Percentiles rank a stretch among this genome's conserved stretches.
phyloP scores from a whole-genome alignment of 2,888 invertebrate species.

The Hirtodrosophila confusa region DNA sequence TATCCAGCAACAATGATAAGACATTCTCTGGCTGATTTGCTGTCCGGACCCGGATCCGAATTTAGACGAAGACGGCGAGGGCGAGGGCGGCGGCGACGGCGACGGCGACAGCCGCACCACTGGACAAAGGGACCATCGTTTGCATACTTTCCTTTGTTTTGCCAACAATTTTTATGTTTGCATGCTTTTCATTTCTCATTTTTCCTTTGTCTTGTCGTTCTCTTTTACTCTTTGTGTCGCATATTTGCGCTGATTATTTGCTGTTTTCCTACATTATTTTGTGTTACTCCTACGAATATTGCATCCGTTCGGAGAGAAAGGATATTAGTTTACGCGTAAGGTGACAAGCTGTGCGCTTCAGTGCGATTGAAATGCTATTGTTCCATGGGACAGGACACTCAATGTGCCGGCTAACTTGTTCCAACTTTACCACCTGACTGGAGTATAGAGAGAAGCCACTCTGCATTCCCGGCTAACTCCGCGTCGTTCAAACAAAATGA shows the following conservation, averaged over 20 bases:
- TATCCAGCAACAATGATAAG: constrained; percentile 32
- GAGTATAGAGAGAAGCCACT: too few relatives aligned
- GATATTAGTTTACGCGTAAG: constrained; percentile 15
- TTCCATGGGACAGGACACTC: constrained; percentile 1
- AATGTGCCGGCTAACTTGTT: constrained; percentile 11
- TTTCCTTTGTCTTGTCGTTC: constrained; percentile 23
- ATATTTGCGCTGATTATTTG: constrained; percentile 53
- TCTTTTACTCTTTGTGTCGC: constrained; percentile 16
- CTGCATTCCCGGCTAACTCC: too few relatives aligned
- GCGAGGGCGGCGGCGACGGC: constrained; percentile 1
- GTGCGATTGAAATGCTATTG: constrained; percentile 34
- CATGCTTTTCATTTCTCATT: constrained; percentile 16
- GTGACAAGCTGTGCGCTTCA: constrained; percentile 20
- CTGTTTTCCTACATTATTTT: not conserved
- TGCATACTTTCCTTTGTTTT: constrained; percentile 64
- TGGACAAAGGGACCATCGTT: constrained; percentile 32
- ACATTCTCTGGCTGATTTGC: constrained; percentile 50
- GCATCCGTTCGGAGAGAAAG: not conserved
- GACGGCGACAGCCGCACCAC: constrained; percentile 13
- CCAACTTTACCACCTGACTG: constrained; percentile 4
- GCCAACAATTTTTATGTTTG: constrained; percentile 53
- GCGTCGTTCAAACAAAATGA: too few relatives aligned
- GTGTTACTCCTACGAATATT: not conserved
- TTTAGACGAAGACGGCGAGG: constrained; percentile 1
- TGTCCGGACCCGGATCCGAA: constrained; percentile 16